Base-by-base conservation (phyloP, 2,797 vertebrate species). In the Alfaro cultratus region DNA sequence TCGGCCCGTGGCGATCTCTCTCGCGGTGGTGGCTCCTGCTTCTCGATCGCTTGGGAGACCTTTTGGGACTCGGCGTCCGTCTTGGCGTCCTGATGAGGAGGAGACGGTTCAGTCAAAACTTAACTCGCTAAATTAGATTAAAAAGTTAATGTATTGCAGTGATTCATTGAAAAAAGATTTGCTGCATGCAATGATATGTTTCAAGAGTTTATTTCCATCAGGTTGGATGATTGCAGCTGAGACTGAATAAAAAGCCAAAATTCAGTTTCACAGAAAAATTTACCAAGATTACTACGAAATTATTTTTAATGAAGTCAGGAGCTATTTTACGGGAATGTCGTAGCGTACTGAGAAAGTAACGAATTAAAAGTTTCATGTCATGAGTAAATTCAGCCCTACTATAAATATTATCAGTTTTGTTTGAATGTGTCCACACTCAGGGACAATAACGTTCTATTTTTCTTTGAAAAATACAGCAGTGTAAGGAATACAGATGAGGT, bases 1-100 rank as follows among this genome's bases (percentile, higher is more conserved):
- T 99, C 87, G 97, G 97, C 23, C 97, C 97, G 0, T 96, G 97
- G 67, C 96, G 95, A 0, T 97, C 97, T 73, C 91, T 95, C 78
- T 99, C 98, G 0, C 96, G 96, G 88, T 99, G 98, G 93, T 96
- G 97, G 94, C 98, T 99, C 89, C 96, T 96, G 94, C 98, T 99
- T 91, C 98, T 96, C 13, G 98, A 99, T 82, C 98, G 96, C 88
- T 98, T 97, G 23, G 98, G 98, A 16, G 98, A 99, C 77, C 95
- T 95, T 78, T 96, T 92, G 75, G 98, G 98, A 92, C 96, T 99
- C 0, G 96, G 94, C 0, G 97, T 97, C 82, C 96, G 97, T 75
- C 97, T 97, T 47, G 98, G 98, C 84, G 96, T 97, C 94, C 98
- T 99, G 86, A 3, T 57, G 5, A 87, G 43, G 89, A 80, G 23